phyloP scores from a whole-genome alignment of 2,113 vertebrate genomes.

The Desmodus rotundus region DNA sequence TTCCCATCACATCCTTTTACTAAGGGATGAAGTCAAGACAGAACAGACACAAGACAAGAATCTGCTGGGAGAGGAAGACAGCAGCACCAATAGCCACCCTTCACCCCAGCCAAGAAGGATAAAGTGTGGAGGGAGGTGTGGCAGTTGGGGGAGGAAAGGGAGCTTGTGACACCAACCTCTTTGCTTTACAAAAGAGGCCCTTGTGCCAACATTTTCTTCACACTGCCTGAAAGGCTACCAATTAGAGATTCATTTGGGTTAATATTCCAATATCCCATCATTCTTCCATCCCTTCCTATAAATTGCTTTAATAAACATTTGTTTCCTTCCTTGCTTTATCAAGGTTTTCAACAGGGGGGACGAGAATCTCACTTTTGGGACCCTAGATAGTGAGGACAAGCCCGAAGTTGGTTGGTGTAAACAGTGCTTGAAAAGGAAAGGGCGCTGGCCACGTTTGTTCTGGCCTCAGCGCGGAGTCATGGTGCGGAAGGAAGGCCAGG shows the following conservation, averaged over 20 bases:
- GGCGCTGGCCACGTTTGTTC: not conserved
- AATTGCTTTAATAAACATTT: not conserved
- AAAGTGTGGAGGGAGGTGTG: not conserved
- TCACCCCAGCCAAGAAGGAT: not conserved
- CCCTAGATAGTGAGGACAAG: not conserved
- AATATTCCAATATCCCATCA: not conserved
- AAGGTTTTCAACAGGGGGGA: not conserved
- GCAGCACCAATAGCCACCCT: accelerated
- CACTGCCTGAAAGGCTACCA: not conserved
- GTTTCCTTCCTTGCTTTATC: not conserved
- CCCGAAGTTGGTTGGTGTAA: not conserved
- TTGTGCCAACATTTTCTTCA: not conserved
- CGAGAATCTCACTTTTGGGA: not conserved
- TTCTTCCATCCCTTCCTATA: not conserved
- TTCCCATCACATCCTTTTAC: not conserved
- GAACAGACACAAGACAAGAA: not conserved
- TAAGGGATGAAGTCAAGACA: not conserved
- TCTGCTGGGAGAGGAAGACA: not conserved
- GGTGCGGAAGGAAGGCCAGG: not conserved
- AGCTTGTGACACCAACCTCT: not conserved
- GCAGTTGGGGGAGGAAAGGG: not conserved
- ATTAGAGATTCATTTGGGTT: not conserved
- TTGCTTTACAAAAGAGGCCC: not conserved
- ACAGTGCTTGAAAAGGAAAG: not conserved
- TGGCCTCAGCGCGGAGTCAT: not conserved